These are phyloP conservation scores for Opisthograptis luteolata DNA, from an alignment of 2,888 invertebrate genomes.

Conservation along the genomic window DNA sequence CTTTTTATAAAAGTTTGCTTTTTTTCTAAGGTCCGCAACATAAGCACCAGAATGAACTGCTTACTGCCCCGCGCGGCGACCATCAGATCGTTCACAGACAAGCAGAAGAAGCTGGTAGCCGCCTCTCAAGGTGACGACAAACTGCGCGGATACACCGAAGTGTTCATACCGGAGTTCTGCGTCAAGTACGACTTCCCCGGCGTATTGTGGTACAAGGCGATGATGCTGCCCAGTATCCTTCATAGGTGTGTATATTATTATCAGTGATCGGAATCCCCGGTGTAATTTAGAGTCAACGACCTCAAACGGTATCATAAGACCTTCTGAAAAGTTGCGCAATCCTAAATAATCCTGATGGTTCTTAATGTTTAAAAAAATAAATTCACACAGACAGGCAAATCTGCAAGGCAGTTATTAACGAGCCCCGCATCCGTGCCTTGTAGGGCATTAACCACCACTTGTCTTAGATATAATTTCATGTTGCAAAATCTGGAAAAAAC, in stretches of 20 bases:
- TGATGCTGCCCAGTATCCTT: slow-evolving; percentile 92
- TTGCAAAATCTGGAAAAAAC: neutral
- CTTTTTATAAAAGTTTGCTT: neutral
- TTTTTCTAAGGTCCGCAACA: slow-evolving; percentile 64
- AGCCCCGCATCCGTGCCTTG: no score
- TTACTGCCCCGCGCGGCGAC: slow-evolving; percentile 71
- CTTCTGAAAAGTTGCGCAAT: no score
- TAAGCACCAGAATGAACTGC: slow-evolving; percentile 75
- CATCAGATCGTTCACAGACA: slow-evolving; percentile 61
- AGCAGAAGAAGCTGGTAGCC: slow-evolving; percentile 61
- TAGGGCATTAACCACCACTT: no score
- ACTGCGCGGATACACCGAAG: slow-evolving; percentile 79
- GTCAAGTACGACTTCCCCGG: slow-evolving; percentile 88
- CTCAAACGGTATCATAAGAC: no score
- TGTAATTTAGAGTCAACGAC: no score
- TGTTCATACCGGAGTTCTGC: slow-evolving; percentile 95
- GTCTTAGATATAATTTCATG: no score
- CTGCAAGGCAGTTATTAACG: no score
- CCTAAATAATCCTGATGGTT: no score
- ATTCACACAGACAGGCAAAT: no score
- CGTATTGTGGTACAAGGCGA: slow-evolving; percentile 93
- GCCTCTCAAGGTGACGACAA: slow-evolving; percentile 76
- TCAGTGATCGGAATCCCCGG: no score
- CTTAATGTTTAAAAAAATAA: no score
- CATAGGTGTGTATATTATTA: slow-evolving; percentile 88